Evolutionary conservation across 2,888 invertebrate species (phyloP).

Genomic region (Eupithecia abbreviata): DNA sequence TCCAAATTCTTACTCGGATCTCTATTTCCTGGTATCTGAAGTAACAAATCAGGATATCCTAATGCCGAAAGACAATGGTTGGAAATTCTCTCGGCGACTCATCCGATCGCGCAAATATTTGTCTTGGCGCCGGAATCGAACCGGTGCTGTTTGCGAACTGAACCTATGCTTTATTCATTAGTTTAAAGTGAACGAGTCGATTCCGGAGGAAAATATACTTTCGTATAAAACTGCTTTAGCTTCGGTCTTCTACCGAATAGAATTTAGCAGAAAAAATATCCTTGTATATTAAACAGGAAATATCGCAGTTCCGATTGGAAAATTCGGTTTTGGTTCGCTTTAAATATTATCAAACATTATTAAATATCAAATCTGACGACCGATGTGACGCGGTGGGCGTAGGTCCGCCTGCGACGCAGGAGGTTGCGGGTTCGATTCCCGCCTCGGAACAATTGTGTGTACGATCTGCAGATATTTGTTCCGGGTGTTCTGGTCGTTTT

Average conservation of each 20-base stretch:
- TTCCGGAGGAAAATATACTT: constrained; percentile 2
- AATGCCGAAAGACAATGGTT: constrained; percentile 40
- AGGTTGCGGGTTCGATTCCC: too few relatives aligned
- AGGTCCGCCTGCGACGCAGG: too few relatives aligned
- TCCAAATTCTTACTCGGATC: not conserved
- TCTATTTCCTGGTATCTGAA: constrained; percentile 18
- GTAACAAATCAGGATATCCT: constrained; percentile 39
- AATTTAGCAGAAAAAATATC: too few relatives aligned
- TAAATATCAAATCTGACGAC: too few relatives aligned
- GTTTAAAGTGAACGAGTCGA: constrained; percentile 28
- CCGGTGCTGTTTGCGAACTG: constrained; percentile 36
- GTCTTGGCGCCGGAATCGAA: constrained; percentile 45
- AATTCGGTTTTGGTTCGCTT: too few relatives aligned
- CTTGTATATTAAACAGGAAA: too few relatives aligned
- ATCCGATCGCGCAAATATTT: constrained; percentile 42
- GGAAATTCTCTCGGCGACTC: constrained; percentile 31
- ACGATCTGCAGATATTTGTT: too few relatives aligned
- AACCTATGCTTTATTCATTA: constrained; percentile 45
- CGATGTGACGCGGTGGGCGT: too few relatives aligned
- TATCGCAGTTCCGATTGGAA: too few relatives aligned
- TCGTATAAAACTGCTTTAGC: not conserved
- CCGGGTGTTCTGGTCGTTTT: too few relatives aligned
- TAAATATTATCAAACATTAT: too few relatives aligned
- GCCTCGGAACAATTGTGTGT: too few relatives aligned
- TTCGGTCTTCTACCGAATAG: not conserved